Evolutionary conservation across 2,797 vertebrate genomes (phyloP).

Genomic region (Gobionotothen gibberifrons): DNA sequence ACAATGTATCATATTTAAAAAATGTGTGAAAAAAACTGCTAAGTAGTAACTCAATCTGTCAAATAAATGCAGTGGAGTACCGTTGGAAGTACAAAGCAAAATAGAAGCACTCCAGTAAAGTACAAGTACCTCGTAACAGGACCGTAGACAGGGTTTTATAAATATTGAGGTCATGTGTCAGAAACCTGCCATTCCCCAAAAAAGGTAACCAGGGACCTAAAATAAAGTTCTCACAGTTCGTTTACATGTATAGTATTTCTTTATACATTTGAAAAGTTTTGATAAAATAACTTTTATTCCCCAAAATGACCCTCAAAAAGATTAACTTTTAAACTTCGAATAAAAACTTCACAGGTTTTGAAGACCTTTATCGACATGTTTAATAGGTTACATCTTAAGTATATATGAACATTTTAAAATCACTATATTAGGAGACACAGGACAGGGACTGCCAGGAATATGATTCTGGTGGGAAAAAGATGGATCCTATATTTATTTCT

Average conservation of each 20-base stretch:
- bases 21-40: not conserved
- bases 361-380: not conserved
- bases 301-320: not conserved
- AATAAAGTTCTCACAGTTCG: not conserved
- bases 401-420: not conserved
- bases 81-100: not conserved
- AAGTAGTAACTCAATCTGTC: not conserved
- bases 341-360: not conserved
- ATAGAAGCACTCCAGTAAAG: not conserved
- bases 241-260: no score
- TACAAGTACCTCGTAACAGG: not conserved
- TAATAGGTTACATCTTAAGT: not conserved
- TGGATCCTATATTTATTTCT: not conserved
- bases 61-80: not conserved
- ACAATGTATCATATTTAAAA: not conserved
- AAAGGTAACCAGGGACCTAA: not conserved
- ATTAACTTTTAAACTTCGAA: not conserved
- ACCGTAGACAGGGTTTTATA: not conserved
- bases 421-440: not conserved
- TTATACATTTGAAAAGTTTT: not conserved
- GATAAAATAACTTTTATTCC: not conserved
- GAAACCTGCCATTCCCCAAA: fast-evolving
- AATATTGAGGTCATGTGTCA: not conserved
- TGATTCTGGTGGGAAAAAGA: not conserved
- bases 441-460: not conserved